Evolutionary conservation across 2,113 vertebrate genomes (phyloP).

Genomic region (Phasianus colchicus): DNA sequence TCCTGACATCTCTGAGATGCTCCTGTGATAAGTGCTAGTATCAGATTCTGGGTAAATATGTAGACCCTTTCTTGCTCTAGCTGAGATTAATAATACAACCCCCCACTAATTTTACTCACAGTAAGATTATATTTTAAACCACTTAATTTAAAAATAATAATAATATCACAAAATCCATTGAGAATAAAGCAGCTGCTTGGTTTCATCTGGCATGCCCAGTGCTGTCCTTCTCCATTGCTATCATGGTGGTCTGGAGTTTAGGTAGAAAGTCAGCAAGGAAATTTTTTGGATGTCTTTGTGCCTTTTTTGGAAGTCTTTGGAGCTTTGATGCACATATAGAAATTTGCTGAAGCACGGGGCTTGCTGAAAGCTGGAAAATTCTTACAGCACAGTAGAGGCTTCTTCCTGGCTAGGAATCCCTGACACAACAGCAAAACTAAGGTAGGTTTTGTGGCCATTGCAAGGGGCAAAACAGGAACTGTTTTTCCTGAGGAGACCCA

Average conservation of each 20-base stretch:
- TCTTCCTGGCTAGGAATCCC: not conserved
- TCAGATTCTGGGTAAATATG: not conserved
- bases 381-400: not conserved
- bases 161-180: not conserved
- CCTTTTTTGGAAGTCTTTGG: not conserved
- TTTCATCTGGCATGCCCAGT: rapidly evolving
- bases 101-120: not conserved
- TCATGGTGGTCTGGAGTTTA: rapidly evolving
- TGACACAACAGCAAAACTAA: rapidly evolving
- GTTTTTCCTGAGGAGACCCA: not conserved
- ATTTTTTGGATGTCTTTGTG: rapidly evolving
- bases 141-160: not conserved
- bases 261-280: not conserved
- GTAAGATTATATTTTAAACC: not conserved
- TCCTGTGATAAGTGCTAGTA: not conserved
- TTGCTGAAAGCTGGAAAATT: not conserved
- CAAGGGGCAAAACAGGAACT: not conserved
- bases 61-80: not conserved
- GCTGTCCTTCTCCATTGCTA: not conserved
- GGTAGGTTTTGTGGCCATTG: not conserved
- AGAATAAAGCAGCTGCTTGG: not conserved
- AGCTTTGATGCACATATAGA: rapidly evolving
- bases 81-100: not conserved
- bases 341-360: not conserved
- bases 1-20: not conserved